Percentiles rank a stretch among this genome's conserved stretches.
phyloP scores from a whole-genome alignment of 2,888 invertebrate genomes.

The Eurytoma adleriae region DNA sequence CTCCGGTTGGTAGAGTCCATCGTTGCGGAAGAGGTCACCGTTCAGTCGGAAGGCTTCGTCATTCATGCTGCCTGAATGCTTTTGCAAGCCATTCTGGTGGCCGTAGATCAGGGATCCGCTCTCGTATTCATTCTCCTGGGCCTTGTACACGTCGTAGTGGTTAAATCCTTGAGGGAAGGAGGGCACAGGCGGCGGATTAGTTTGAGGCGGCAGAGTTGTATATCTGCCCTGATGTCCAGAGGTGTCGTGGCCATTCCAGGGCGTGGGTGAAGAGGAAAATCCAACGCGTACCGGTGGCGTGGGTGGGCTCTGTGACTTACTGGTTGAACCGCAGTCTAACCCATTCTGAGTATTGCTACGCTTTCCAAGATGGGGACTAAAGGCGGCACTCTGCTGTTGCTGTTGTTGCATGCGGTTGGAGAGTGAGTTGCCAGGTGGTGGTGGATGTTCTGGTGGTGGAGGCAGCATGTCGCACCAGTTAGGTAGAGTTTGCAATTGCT shows the following conservation, averaged over 20 bases:
- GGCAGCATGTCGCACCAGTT: constrained; percentile 83
- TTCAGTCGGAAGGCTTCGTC: constrained; percentile 73
- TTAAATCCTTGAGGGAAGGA: constrained; percentile 72
- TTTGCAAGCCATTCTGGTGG: constrained; percentile 64
- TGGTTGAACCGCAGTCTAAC: constrained; percentile 66
- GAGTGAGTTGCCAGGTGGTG: constrained; percentile 71
- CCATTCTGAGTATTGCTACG: constrained; percentile 66
- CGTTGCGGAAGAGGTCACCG: constrained; percentile 70
- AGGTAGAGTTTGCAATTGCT: constrained; percentile 65
- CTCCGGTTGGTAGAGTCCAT: constrained; percentile 70
- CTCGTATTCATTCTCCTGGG: constrained; percentile 73
- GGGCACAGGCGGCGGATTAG: constrained; percentile 71
- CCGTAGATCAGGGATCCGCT: constrained; percentile 74
- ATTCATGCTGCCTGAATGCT: constrained; percentile 56
- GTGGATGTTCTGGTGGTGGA: constrained; percentile 81
- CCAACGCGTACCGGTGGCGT: constrained; percentile 71
- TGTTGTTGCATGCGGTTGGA: constrained; percentile 62
- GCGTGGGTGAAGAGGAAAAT: constrained; percentile 68
- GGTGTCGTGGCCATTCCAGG: constrained; percentile 66
- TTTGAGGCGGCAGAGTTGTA: constrained; percentile 73
- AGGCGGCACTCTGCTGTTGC: constrained; percentile 64
- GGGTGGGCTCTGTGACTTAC: constrained; percentile 72
- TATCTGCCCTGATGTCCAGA: constrained; percentile 61
- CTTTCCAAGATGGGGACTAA: constrained; percentile 71
- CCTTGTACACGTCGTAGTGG: constrained; percentile 71